Evolutionary conservation across 2,113 vertebrate genomes (phyloP).

Genomic region (Chloebia gouldiae): DNA sequence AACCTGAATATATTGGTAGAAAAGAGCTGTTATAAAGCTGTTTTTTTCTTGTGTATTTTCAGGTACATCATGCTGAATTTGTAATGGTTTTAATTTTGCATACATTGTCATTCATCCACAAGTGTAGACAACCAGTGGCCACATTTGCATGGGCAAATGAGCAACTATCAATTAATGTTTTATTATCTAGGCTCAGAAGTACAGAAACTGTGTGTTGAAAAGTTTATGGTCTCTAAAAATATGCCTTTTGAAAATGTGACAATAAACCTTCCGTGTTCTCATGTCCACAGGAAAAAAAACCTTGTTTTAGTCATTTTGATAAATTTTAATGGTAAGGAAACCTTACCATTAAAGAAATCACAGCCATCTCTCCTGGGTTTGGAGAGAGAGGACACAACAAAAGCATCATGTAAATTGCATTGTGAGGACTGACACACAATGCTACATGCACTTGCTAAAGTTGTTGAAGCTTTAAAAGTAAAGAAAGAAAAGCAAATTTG

Average conservation of each 20-base stretch:
- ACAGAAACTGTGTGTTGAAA: neutral
- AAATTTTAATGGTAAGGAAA: neutral
- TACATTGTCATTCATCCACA: neutral
- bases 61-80: neutral
- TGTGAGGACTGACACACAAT: neutral
- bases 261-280: neutral
- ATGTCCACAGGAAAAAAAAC: rapidly evolving
- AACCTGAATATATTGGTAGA: neutral
- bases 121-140: neutral
- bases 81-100: neutral
- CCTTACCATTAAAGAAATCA: neutral
- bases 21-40: neutral
- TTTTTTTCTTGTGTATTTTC: neutral
- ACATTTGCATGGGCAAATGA: neutral
- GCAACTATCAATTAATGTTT: neutral
- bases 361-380: neutral
- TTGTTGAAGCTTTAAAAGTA: neutral
- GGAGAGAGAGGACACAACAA: neutral
- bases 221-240: neutral
- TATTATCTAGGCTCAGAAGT: neutral
- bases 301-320: neutral
- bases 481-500: neutral
- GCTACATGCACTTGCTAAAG: neutral
- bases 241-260: neutral
- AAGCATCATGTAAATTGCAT: neutral